Conservation (phyloP, 1,140 invertebrate species). For the Laupala kohalensis region DNA sequence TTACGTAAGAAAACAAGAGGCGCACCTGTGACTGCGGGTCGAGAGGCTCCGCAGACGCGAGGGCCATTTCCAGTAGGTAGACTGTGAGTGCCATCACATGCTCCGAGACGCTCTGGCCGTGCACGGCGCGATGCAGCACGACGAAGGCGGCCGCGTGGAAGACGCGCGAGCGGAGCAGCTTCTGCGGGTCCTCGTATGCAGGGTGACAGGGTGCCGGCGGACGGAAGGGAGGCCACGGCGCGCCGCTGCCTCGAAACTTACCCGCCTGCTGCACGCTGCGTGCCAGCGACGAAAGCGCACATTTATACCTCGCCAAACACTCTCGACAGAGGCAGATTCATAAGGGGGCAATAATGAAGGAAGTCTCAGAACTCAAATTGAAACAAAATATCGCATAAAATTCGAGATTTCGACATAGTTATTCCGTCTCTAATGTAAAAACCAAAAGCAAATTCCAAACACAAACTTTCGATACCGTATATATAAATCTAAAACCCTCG, state of each 20-base stretch:
- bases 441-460: no score
- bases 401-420: no score
- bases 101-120: slow-evolving; percentile 62
- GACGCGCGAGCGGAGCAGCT: slow-evolving; percentile 55
- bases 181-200: slow-evolving; percentile 57
- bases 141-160: slow-evolving; percentile 76
- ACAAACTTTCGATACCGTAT: no score
- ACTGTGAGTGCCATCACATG: slow-evolving; percentile 72
- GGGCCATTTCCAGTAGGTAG: slow-evolving; percentile 73
- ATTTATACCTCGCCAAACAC: no score
- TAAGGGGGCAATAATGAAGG: no score
- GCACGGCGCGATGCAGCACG: slow-evolving; percentile 70
- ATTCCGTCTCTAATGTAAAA: no score
- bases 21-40: slow-evolving; percentile 21
- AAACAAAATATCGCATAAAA: no score
- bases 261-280: slow-evolving; percentile 44
- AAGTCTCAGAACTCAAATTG: no score
- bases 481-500: no score
- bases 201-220: slow-evolving; percentile 47
- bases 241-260: slow-evolving; percentile 47
- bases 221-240: slow-evolving; percentile 73
- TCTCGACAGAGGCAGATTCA: no score
- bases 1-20: not conserved
- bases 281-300: no score
- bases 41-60: slow-evolving; percentile 43